A percentile compares a stretch with the other conserved stretches of the same genome.
Evolutionary conservation across 2,113 vertebrate genomes (phyloP).

Genomic region (Siniperca knerii): DNA sequence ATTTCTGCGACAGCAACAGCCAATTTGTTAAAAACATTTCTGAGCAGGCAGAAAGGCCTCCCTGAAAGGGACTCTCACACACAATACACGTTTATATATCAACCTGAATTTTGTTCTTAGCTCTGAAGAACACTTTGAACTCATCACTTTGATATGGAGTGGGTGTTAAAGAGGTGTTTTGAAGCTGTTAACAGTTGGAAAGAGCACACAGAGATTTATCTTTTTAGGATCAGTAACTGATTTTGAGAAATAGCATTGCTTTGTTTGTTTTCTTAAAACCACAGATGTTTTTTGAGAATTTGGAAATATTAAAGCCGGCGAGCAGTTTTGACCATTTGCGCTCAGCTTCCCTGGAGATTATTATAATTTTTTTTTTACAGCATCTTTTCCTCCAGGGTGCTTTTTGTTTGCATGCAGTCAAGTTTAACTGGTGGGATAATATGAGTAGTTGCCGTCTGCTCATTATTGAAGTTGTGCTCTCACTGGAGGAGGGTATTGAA

Average conservation of each 20-base stretch:
- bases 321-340: constrained; percentile 22
- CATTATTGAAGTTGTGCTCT: not conserved
- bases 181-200: constrained; percentile 11
- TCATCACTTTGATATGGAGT: constrained; percentile 14
- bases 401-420: not conserved
- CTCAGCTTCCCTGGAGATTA: not conserved
- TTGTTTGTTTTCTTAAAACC: not conserved
- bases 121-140: constrained; percentile 28
- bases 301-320: constrained; percentile 24
- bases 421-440: not conserved
- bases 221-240: not conserved
- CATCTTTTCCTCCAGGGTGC: not conserved
- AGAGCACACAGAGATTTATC: not conserved
- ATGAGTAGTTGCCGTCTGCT: not conserved
- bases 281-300: not conserved
- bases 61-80: not conserved
- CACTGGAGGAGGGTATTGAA: not conserved
- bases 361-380: not conserved
- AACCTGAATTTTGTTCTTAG: not conserved
- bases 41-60: not conserved
- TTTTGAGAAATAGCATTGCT: not conserved
- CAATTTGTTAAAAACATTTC: constrained; percentile 1
- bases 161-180: constrained; percentile 36
- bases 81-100: not conserved
- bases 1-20: not conserved